These are phyloP conservation scores for Cydia pomonella DNA, from an alignment of 1,140 invertebrate genomes.

Conservation along the genomic window DNA sequence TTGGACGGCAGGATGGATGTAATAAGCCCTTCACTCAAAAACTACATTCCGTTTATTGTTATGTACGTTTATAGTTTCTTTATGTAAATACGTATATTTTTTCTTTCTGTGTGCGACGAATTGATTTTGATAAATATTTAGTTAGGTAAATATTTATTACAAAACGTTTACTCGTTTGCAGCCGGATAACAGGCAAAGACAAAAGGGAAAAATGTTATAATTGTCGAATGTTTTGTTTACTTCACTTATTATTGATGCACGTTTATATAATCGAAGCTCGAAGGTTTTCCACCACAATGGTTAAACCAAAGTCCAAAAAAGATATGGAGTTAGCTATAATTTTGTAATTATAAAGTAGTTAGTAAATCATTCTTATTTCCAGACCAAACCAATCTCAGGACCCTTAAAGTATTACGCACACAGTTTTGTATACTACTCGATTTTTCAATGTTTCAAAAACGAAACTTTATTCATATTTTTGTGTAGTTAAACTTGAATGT, in stretches of 20 bases:
- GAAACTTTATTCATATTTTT: conserved; percentile 34
- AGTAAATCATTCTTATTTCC: conserved; percentile 30
- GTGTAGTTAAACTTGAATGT: conserved; percentile 33
- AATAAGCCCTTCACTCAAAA: too few relatives aligned
- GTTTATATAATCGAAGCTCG: conserved; percentile 16
- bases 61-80: neutral
- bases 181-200: too few relatives aligned
- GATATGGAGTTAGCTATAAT: conserved; percentile 24
- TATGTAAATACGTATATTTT: neutral
- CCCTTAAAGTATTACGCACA: conserved; percentile 11
- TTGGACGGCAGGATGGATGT: too few relatives aligned
- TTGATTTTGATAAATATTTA: neutral
- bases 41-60: neutral
- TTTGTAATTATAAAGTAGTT: conserved; percentile 30
- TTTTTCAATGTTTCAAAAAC: neutral
- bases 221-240: neutral
- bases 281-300: conserved; percentile 9
- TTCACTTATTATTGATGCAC: conserved; percentile 49
- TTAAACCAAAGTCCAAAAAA: conserved; percentile 15
- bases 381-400: neutral
- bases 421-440: conserved; percentile 17
- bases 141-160: neutral
- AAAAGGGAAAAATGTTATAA: neutral
- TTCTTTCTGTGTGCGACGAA: conserved; percentile 6
- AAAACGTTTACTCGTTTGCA: too few relatives aligned